Evolutionary conservation across 2,888 invertebrate genomes (phyloP), one percentile per base, ranked within the genome.

Genomic region (Eledona agricola): DNA sequence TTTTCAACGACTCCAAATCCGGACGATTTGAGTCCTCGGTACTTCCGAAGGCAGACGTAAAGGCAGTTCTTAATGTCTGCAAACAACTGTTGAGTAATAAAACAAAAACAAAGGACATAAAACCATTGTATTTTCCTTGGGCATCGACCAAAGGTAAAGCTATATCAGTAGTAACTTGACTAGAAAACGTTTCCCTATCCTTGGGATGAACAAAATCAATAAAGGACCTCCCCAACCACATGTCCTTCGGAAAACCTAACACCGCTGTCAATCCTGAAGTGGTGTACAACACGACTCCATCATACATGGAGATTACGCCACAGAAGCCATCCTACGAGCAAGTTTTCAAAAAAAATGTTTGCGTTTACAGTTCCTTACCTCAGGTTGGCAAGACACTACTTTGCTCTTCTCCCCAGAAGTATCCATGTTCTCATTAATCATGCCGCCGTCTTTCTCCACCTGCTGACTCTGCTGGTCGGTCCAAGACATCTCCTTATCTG

Each of bases 151-250:
- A 81, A n/a, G 86, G 85, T 17, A 82, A 75, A 0, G 82, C 81
- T 55, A 88, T 75, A 19, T 84, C 85, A 1, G 79, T 84, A 0
- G 87, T 86, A 49, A 92, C 87, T 75, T 89, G 88, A 54, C 85
- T 86, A 9, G 88, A 87, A 70, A 95, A 89, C 0, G 86, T 86
- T 40, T 83, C 80, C 52, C 87, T 79, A 67, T 87, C 86, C 74
- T 85, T 88, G 1, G 88, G 86, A 74, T 93, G 91, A 0, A 95
- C 81, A 69, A 93, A 93, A 66, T 94, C 92, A 45, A 91, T 89
- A 66, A 95, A 91, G 0, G 90, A 89, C 38, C 90, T 81, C 2
- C 92, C 93, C 17, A 89, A 76, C 91, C 92, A 93, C 84, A 90
- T 89, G 56, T 91, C 89, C 60, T 86, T 85, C 0, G 90, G 88